These are phyloP conservation scores for Epiblema foenella DNA, from an alignment of 2,888 invertebrate genomes.

Conservation along the genomic window DNA sequence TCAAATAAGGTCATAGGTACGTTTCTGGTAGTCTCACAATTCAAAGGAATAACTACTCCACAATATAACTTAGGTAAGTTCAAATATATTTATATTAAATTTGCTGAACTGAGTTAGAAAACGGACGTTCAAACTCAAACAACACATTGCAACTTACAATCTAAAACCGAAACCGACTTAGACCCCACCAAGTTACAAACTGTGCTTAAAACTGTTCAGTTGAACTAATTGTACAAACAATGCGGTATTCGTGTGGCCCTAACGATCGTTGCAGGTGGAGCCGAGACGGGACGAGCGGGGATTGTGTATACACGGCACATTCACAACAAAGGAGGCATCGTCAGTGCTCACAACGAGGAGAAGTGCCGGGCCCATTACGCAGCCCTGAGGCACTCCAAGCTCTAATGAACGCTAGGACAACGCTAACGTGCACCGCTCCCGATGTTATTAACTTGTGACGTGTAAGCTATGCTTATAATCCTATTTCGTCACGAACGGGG, in stretches of 20 bases:
- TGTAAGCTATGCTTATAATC: slow-evolving; percentile 38
- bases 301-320: slow-evolving; percentile 47
- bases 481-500: slow-evolving; percentile 34
- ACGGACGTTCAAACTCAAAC: slow-evolving; percentile 25
- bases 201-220: slow-evolving; percentile 69
- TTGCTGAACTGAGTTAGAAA: not conserved
- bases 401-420: slow-evolving; percentile 58
- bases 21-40: not conserved
- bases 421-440: slow-evolving; percentile 52
- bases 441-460: slow-evolving; percentile 46
- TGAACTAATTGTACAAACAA: slow-evolving; percentile 74
- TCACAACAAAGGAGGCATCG: slow-evolving; percentile 71
- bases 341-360: slow-evolving; percentile 75
- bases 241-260: slow-evolving; percentile 63
- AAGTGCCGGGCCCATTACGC: slow-evolving; percentile 74
- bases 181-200: slow-evolving; percentile 60
- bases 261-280: slow-evolving; percentile 68
- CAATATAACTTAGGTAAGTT: not conserved
- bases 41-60: not conserved
- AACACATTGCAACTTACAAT: slow-evolving; percentile 54
- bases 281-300: slow-evolving; percentile 31
- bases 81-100: not conserved
- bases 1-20: not conserved
- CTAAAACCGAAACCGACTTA: slow-evolving; percentile 56
- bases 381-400: slow-evolving; percentile 65